Evolutionary conservation across 64 coral and sea anemone genomes (phyloP), one percentile per base, ranked within the genome.

Genomic region (Stylophora pistillata): DNA sequence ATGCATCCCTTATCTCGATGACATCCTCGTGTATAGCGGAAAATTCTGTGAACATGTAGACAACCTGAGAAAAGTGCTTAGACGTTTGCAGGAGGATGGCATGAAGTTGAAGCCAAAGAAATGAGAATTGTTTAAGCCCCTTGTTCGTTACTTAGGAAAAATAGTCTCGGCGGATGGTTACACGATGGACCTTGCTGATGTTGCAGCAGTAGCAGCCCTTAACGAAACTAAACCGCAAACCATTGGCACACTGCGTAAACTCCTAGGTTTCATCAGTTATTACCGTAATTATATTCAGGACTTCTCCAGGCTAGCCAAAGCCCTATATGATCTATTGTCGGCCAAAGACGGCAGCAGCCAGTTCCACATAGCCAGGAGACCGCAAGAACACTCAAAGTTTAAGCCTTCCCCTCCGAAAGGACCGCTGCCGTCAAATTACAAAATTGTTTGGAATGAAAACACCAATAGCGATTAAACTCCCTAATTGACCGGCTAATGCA

Each of bases 51-150:
- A 79, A 30, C 77, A 58, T 79, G 77, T 59, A 31, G 77, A 79
- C 28, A 56, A 79, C 12, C 14, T 79, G 26, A 26, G 77, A 17
- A 55, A 79, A 29, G 77, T 79, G 21, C 77, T 79, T 15, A 59
- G n/a, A 60, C 77, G 55, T 59, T 13, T 78, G 9, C 25, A 56
- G 25, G 47, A 26, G 21, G 21, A 57, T 78, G 76, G 86, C 0
- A 75, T 88, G 17, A 88, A 88, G 74, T 25, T 88, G 55, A 78
- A 88, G n/a, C 86, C 86, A 66, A 32, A 34, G 30, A 88, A 88
- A 59, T 88, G 86, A 56, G 55, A 75, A 20, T 72, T 88, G 25
- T 88, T 88, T 31, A 55, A 88, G 72, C 86, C 31, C 53, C 72
- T 28, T 53, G 86, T 88, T 75, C 58, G 72, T 30, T 88, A 74